phyloP scores from a whole-genome alignment of 1,140 invertebrate species.

The Drosophila eugracilis region DNA sequence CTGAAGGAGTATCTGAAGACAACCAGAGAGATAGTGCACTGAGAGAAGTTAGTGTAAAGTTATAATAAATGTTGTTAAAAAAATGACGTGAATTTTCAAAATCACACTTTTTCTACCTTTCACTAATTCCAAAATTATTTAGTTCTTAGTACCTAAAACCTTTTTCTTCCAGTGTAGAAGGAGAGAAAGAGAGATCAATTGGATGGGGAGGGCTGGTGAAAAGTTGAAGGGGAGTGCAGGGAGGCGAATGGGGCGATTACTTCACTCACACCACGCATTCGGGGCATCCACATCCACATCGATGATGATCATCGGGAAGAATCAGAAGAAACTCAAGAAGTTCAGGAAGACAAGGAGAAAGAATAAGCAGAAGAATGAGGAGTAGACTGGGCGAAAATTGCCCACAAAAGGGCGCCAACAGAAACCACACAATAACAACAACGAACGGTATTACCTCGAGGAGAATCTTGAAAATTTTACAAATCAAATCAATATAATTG shows the following conservation, averaged over 20 bases:
- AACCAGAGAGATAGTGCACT: slow-evolving; percentile 24
- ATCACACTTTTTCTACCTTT: too few species aligned
- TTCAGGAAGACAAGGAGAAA: too few species aligned
- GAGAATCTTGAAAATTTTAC: slow-evolving; percentile 59
- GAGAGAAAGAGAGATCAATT: slow-evolving; percentile 6
- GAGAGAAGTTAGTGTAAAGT: too few species aligned
- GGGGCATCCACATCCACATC: slow-evolving; percentile 43
- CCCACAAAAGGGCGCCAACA: slow-evolving; percentile 73
- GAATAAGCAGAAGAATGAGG: slow-evolving; percentile 14
- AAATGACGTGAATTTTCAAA: neutral
- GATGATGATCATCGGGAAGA: slow-evolving; percentile 62
- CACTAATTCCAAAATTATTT: too few species aligned
- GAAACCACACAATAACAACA: slow-evolving; percentile 34
- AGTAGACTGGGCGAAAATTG: slow-evolving; percentile 62
- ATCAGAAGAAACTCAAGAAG: slow-evolving; percentile 41
- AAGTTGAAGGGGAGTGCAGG: slow-evolving; percentile 17
- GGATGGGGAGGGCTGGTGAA: slow-evolving; percentile 15
- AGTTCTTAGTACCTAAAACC: too few species aligned
- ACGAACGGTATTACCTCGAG: slow-evolving; percentile 52
- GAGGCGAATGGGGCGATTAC: slow-evolving; percentile 66
- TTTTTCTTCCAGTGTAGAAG: neutral
- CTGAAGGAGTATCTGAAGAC: slow-evolving; percentile 35
- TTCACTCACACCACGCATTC: slow-evolving; percentile 66
- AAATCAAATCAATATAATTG: slow-evolving; percentile 80
- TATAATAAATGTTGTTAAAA: neutral